Evolutionary conservation across 2,113 vertebrate genomes (phyloP).

Genomic region (Rhinichthys klamathensis): DNA sequence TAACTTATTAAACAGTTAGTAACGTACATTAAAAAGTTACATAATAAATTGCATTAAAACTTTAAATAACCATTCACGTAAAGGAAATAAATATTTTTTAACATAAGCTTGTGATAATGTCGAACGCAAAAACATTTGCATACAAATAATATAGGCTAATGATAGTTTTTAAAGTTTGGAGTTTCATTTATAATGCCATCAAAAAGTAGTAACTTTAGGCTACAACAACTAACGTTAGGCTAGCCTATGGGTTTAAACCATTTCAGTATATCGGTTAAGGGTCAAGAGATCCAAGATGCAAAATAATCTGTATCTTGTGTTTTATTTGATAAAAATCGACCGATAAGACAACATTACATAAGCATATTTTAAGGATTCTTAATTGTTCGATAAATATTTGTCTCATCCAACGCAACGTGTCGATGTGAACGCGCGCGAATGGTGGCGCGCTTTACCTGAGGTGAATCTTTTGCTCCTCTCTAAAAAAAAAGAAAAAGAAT

Average conservation of each 20-base stretch:
- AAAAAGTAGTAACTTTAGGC: not conserved
- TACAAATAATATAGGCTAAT: not conserved
- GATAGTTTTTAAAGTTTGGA: not conserved
- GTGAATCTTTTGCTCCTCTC: not conserved
- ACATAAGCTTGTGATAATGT: too few species aligned
- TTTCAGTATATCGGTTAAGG: not conserved
- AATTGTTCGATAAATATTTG: not conserved
- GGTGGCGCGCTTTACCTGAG: constrained; percentile 30
- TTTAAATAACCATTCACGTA: too few species aligned
- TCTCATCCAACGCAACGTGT: not conserved
- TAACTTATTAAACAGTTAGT: not conserved
- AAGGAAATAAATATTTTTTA: not conserved
- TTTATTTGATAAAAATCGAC: not conserved
- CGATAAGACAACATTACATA: not conserved
- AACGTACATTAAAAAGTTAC: too few species aligned
- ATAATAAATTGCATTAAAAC: too few species aligned
- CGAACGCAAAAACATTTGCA: not conserved
- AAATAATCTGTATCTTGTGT: not conserved
- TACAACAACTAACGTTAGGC: not conserved
- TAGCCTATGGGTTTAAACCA: not conserved
- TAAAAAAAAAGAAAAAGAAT: not conserved
- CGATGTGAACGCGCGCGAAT: not conserved
- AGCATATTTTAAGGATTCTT: not conserved
- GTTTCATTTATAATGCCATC: not conserved
- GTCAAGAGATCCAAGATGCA: not conserved